Percentiles rank a stretch among this genome's conserved stretches.
Evolutionary conservation across 2,113 vertebrate species (phyloP).

Genomic region (Menura novaehollandiae): DNA sequence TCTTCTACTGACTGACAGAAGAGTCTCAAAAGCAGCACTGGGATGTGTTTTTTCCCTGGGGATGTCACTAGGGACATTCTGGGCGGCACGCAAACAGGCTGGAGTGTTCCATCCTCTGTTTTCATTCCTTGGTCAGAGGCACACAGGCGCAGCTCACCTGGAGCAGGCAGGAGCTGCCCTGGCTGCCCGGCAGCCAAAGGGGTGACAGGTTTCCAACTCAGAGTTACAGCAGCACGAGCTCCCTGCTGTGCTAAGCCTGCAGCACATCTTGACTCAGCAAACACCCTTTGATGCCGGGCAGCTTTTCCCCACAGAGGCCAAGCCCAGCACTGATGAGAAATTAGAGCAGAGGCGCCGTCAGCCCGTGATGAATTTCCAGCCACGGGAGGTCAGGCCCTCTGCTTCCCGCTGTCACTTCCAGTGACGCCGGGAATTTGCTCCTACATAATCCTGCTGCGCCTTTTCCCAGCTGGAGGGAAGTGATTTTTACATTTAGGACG

Average conservation of each 20-base stretch:
- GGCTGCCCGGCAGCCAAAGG: accelerated
- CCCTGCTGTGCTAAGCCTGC: accelerated
- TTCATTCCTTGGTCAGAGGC: accelerated
- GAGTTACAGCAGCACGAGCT: neutral
- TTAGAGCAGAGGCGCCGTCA: neutral
- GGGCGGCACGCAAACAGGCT: neutral
- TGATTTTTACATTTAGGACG: accelerated
- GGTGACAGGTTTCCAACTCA: neutral
- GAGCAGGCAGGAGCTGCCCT: neutral
- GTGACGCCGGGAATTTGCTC: neutral
- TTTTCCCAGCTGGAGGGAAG: neutral
- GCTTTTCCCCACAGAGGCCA: neutral
- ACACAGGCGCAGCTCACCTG: neutral
- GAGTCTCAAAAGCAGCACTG: neutral
- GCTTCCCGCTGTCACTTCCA: neutral
- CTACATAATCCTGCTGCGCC: accelerated
- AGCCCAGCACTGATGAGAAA: accelerated
- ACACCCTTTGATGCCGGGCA: accelerated
- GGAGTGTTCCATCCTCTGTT: accelerated
- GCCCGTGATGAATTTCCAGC: neutral
- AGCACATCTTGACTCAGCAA: neutral
- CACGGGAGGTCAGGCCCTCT: neutral
- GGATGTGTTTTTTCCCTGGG: no score
- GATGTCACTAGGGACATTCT: no score
- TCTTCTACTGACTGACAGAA: neutral